Evolutionary conservation across 2,797 vertebrate genomes (phyloP), one percentile per base, ranked within the genome.

Genomic region (Denticeps clupeoides): DNA sequence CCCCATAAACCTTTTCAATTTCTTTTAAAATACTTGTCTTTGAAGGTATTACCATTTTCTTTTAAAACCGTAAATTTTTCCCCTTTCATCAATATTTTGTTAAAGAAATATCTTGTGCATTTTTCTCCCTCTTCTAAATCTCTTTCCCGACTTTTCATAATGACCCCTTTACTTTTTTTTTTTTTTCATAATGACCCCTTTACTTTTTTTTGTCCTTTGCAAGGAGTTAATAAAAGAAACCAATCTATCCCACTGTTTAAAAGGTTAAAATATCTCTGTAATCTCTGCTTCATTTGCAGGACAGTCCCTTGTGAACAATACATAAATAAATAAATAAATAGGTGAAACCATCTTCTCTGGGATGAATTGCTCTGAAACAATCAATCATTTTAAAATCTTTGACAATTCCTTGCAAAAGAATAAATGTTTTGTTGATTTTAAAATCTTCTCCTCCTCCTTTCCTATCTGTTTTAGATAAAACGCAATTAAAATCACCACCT

Each of bases 291-390:
- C 47, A 1, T 32, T 33, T 7, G 32, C 43, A 4, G 16, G 48
- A 43, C 38, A 47, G 4, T 56, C 49, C 3, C 25, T 13, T 1
- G 10, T n/a, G n/a, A n/a, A n/a, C n/a, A n/a, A n/a, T n/a, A n/a
- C n/a, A n/a, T n/a, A n/a, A n/a, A n/a, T n/a, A n/a, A n/a, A n/a
- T 45, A 23, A 45, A 33, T 28, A 49, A 5, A 12, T 38, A 55
- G 9, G 62, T 55, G 0, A 57, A 58, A 1, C 42, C 47, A 15
- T 51, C 58, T 48, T 45, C 23, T 53, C 22, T 44, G 38, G 49
- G 23, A 3, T 53, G 29, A 1, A 69, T 60, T 59, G 55, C 35
- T 64, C 59, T 64, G 26, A 49, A 15, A 52, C 59, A 63, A 12
- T 60, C 67, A n/a, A n/a, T n/a, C n/a, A n/a, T n/a, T n/a, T n/a